A percentile compares a stretch with the other conserved stretches of the same genome.
Conservation (phyloP, 2,888 invertebrate genomes). For the Morpho achilles region DNA sequence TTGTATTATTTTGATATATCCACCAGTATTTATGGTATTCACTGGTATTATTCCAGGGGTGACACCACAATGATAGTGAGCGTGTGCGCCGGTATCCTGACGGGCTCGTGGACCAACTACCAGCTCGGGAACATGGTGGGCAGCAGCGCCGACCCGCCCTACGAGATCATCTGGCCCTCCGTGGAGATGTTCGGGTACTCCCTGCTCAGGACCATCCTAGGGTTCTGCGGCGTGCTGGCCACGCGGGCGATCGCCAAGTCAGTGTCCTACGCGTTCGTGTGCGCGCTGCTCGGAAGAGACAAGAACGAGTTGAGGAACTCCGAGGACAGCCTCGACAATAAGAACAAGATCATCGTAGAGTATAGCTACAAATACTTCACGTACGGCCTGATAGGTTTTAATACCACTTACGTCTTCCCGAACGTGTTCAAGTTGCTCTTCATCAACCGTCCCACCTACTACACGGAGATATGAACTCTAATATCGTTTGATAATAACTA, state of each 20-base stretch:
- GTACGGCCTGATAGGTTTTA: slow-evolving; percentile 89
- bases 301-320: slow-evolving; percentile 82
- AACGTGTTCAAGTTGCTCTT: slow-evolving; percentile 86
- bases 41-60: slow-evolving; percentile 79
- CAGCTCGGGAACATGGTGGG: slow-evolving; percentile 85
- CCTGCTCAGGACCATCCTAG: slow-evolving; percentile 85
- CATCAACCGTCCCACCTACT: slow-evolving; percentile 90
- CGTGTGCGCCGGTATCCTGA: slow-evolving; percentile 87
- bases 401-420: slow-evolving; percentile 87
- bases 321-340: slow-evolving; percentile 82
- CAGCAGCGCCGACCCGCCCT: slow-evolving; percentile 83
- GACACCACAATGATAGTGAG: slow-evolving; percentile 94
- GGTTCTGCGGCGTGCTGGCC: slow-evolving; percentile 85
- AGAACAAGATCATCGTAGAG: slow-evolving; percentile 87
- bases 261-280: slow-evolving; percentile 83
- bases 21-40: background rate
- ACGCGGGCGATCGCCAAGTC: slow-evolving; percentile 84
- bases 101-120: slow-evolving; percentile 92
- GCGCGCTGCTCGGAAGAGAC: slow-evolving; percentile 84
- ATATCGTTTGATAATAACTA: no score
- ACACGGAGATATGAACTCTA: slow-evolving; percentile 85
- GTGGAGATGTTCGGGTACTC: slow-evolving; percentile 83
- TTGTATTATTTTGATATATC: no score
- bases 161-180: slow-evolving; percentile 88
- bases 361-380: slow-evolving; percentile 90